These are phyloP conservation scores for Eulemur rufifrons DNA, from an alignment of 2,113 vertebrate genomes.

Conservation along the genomic window DNA sequence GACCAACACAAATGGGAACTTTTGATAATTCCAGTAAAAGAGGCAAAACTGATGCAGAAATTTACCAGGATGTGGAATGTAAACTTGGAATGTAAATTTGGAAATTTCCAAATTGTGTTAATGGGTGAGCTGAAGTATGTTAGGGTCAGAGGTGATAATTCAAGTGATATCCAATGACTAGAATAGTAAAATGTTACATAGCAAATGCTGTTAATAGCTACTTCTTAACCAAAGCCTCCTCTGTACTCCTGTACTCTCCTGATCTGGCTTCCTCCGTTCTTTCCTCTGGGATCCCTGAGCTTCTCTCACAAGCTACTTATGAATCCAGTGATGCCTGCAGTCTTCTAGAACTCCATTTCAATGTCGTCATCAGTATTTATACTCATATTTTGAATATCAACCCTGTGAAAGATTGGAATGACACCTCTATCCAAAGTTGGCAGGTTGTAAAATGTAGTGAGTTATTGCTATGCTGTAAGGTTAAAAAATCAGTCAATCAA, in stretches of 20 bases:
- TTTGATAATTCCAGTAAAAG: not conserved
- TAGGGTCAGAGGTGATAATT: not conserved
- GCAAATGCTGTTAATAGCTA: not conserved
- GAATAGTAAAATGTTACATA: not conserved
- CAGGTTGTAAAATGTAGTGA: not conserved
- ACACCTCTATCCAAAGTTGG: not conserved
- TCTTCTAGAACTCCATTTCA: not conserved
- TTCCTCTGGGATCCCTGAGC: not conserved
- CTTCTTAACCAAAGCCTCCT: not conserved
- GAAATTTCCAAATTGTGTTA: not conserved
- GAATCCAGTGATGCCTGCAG: not conserved
- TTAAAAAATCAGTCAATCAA: not conserved
- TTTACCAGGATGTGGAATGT: too few species aligned
- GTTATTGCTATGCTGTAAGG: not conserved
- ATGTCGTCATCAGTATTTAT: not conserved
- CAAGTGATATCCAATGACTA: not conserved
- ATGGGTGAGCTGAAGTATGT: not conserved
- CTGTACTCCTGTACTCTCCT: not conserved
- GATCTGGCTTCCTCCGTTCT: not conserved
- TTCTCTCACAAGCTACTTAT: not conserved
- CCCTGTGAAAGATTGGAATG: not conserved
- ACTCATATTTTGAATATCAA: not conserved
- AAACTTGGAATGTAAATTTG: too few species aligned
- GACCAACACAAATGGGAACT: not conserved
- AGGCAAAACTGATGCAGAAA: not conserved